phyloP scores from a whole-genome alignment of 2,888 invertebrate genomes.

The Spilosoma lubricipeda region DNA sequence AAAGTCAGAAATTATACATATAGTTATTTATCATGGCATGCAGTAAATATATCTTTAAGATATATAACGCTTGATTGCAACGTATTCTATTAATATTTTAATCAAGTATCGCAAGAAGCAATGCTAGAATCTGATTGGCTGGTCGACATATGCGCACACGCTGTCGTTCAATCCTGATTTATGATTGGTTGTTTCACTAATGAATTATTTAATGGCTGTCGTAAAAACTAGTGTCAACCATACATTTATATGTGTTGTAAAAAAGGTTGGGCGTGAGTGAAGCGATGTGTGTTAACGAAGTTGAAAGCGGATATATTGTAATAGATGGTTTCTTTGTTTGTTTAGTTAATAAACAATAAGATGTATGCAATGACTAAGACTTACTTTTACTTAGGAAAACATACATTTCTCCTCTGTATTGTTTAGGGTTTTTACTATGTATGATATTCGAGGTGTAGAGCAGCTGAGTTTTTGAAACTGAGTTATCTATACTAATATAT shows the following conservation, averaged over 20 bases:
- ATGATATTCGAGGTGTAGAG: neutral
- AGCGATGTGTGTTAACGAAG: neutral
- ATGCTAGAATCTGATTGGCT: conserved; percentile 56
- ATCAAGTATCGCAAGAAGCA: conserved; percentile 33
- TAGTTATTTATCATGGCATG: neutral
- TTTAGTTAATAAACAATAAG: neutral
- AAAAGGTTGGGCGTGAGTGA: conserved; percentile 15
- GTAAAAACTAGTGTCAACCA: conserved; percentile 54
- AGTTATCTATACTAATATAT: too few species aligned
- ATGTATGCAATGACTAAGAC: neutral
- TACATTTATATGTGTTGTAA: conserved; percentile 18
- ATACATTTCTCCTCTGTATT: neutral
- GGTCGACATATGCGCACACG: conserved; percentile 44
- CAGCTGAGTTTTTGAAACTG: neutral
- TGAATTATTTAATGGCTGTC: conserved; percentile 64
- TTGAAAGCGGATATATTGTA: neutral
- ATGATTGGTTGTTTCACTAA: conserved; percentile 65
- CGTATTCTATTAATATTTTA: conserved; percentile 46
- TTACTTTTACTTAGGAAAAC: neutral
- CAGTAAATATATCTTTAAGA: neutral
- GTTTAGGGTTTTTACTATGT: neutral
- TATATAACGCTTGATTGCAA: conserved; percentile 32
- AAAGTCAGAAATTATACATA: neutral
- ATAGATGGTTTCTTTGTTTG: neutral
- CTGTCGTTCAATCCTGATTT: conserved; percentile 57